These are phyloP conservation scores for Eubucco bourcierii DNA, from an alignment of 2,113 vertebrate genomes.

Conservation along the genomic window DNA sequence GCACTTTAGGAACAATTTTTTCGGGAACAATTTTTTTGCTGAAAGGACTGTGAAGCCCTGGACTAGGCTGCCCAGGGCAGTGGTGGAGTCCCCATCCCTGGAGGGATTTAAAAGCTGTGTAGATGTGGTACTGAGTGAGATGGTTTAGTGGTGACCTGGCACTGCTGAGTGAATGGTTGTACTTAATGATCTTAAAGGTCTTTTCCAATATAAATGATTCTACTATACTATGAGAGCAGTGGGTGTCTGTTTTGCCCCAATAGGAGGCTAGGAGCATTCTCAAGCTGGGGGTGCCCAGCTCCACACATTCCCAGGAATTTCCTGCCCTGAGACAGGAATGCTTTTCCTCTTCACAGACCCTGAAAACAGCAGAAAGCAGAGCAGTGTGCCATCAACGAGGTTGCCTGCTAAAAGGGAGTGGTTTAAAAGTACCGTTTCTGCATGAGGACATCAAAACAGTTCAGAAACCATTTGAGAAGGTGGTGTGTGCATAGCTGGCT, in stretches of 20 bases:
- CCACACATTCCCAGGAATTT: neutral
- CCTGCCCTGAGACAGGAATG: neutral
- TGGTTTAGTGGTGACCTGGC: too few relatives aligned
- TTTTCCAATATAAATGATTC: too few relatives aligned
- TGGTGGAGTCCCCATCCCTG: too few relatives aligned
- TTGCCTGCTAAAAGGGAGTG: neutral
- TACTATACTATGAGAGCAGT: neutral
- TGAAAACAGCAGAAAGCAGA: neutral
- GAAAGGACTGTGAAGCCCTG: too few relatives aligned
- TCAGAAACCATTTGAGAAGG: neutral
- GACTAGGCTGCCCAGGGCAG: too few relatives aligned
- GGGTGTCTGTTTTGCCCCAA: fast-evolving
- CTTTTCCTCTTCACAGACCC: neutral
- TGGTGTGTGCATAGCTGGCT: neutral
- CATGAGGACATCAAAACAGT: neutral
- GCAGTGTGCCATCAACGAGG: neutral
- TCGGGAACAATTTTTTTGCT: too few relatives aligned
- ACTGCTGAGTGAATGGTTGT: too few relatives aligned
- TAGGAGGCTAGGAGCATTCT: neutral
- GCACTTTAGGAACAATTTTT: too few relatives aligned
- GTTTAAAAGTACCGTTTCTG: neutral
- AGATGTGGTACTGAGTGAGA: too few relatives aligned
- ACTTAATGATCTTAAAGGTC: too few relatives aligned
- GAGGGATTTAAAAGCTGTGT: too few relatives aligned
- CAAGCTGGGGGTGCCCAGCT: neutral